Percentiles rank a stretch among this genome's conserved stretches.
phyloP scores from a whole-genome alignment of 1,140 invertebrate species.

The Habropoda laboriosa region DNA sequence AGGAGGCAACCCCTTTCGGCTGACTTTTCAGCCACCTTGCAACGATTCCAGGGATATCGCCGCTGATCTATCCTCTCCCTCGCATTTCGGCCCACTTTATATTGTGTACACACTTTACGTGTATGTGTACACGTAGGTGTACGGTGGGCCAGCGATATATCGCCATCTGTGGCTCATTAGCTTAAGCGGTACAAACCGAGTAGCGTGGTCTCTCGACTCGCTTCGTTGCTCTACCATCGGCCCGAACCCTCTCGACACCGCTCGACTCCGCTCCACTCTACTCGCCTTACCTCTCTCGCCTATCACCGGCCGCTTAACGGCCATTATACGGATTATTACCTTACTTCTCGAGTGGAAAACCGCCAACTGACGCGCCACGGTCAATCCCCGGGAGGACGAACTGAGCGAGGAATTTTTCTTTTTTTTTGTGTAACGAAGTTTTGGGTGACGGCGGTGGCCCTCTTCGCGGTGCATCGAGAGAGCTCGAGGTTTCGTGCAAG shows the following conservation, averaged over 20 bases:
- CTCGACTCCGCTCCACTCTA: constrained; percentile 1
- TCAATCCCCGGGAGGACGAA: not conserved
- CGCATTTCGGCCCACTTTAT: constrained; percentile 55
- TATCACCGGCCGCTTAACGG: constrained; percentile 40
- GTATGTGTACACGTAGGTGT: not conserved
- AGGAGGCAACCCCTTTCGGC: constrained; percentile 59
- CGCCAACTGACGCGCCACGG: constrained; percentile 42
- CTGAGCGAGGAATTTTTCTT: not conserved
- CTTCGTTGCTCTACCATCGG: constrained; percentile 30
- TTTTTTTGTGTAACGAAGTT: no score
- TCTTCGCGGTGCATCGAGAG: no score
- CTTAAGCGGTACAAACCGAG: constrained; percentile 72
- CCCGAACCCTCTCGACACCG: not conserved
- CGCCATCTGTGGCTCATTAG: constrained; percentile 74
- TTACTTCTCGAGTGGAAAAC: constrained; percentile 52
- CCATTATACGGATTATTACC: constrained; percentile 64
- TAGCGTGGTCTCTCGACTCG: constrained; percentile 55
- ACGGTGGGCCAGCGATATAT: constrained; percentile 50
- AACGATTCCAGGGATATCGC: constrained; percentile 42
- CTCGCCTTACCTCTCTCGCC: constrained; percentile 4
- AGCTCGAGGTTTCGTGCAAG: no score
- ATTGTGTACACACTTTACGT: not conserved
- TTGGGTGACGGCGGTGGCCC: no score
- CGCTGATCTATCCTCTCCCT: constrained; percentile 36
- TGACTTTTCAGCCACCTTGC: constrained; percentile 59